Base-by-base conservation (phyloP, 2,113 vertebrate species). In the Hypocryptadius cinnamomeus region DNA sequence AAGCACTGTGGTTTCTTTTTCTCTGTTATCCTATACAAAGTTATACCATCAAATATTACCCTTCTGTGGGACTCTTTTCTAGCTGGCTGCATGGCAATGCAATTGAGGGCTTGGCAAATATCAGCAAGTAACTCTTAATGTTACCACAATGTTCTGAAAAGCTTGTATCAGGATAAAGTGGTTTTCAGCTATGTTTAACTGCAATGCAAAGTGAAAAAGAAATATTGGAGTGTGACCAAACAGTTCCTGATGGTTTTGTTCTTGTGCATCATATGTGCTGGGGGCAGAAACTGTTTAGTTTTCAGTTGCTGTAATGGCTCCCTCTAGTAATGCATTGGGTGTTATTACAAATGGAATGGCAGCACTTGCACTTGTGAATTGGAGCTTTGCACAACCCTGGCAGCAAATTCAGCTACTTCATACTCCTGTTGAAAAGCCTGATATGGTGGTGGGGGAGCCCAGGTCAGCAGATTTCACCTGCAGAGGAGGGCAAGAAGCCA, bases 321-420 rank as follows among this genome's bases (percentile, higher is more conserved):
- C 63, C 85, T 83, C 79, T 73, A 77, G 63, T 42, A 87, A 79
- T 47, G 30, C 15, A 4, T 31, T 40, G 21, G 18, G 4, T 2
- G 15, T 37, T 79, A 53, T 54, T 70, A 20, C 88, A 89, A 30
- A 82, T 33, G 12, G 13, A 85, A 65, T 8, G 53, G n/a, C 92
- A 72, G 66, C 47, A 12, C n/a, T 89, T 15, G 13, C 12, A 25
- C 33, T 76, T 6, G 2, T 39, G 14, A 15, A 13, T 2, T 24
- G 45, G 72, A 57, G 44, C 17, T 68, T 60, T 0, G 0, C 8
- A 6, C 17, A 53, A 42, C 42, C 44, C 54, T 17, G 9, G 14
- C 35, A 57, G 35, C 61, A 63, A 77, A 88, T 86, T 63, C 72
- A 77, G 18, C 45, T 84, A 0, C 40, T 89, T 84, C 14, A 10